A percentile compares a stretch with the other conserved stretches of the same genome.
Evolutionary conservation across 1,140 invertebrate species (phyloP).

Genomic region (Drosophila funebris): DNA sequence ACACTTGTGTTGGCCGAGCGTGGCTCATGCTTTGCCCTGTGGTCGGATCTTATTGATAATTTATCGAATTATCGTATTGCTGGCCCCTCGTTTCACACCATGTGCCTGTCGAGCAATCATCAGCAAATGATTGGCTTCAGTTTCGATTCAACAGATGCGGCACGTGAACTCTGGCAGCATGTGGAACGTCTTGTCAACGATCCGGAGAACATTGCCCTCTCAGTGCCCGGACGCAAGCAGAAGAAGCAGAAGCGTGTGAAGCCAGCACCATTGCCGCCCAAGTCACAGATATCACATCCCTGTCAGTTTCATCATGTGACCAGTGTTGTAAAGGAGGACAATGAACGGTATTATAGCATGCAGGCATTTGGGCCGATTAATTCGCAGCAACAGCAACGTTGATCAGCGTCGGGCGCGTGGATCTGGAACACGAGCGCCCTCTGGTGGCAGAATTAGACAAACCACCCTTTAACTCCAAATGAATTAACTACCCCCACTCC

Average conservation of each 20-base stretch:
- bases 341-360: slow-evolving; percentile 88
- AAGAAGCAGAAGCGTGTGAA: slow-evolving; percentile 85
- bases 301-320: slow-evolving; percentile 95
- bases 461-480: not conserved
- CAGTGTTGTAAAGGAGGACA: slow-evolving; percentile 89
- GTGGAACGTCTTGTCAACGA: slow-evolving; percentile 90
- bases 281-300: slow-evolving; percentile 93
- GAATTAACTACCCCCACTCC: slow-evolving; percentile 19
- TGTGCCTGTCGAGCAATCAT: slow-evolving; percentile 88
- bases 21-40: slow-evolving; percentile 93
- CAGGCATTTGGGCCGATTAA: slow-evolving; percentile 85
- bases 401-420: slow-evolving; percentile 78
- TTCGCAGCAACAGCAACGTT: slow-evolving; percentile 77
- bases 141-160: slow-evolving; percentile 91
- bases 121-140: slow-evolving; percentile 87
- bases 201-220: slow-evolving; percentile 92
- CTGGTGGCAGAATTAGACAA: slow-evolving; percentile 70
- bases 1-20: slow-evolving; percentile 92
- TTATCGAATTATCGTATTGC: slow-evolving; percentile 88
- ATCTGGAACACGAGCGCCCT: slow-evolving; percentile 79
- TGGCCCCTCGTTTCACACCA: slow-evolving; percentile 91
- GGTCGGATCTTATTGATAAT: slow-evolving; percentile 92
- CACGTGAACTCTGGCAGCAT: slow-evolving; percentile 88
- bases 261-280: slow-evolving; percentile 87
- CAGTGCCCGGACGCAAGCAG: slow-evolving; percentile 87